phyloP scores from a whole-genome alignment of 2,797 vertebrate species.

The Amblyopsis hoosieri region DNA sequence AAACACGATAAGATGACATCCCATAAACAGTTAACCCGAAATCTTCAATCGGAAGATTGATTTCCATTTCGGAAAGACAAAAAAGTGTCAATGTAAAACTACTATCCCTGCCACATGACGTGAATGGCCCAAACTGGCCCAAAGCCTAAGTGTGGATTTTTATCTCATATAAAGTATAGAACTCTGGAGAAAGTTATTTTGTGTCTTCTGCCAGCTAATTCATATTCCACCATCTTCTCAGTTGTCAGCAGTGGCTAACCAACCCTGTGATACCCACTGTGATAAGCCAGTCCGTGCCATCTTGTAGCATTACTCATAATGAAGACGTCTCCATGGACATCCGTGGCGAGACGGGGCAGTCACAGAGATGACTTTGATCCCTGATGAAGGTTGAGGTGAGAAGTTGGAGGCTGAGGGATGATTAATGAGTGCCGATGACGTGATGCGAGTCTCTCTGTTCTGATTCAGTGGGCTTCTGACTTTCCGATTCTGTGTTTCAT shows the following conservation, averaged over 20 bases:
- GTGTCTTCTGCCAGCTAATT: constrained; percentile 41
- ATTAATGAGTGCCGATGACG: constrained; percentile 50
- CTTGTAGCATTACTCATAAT: constrained; percentile 51
- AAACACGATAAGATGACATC: too few relatives aligned
- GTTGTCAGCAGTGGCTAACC: constrained; percentile 59
- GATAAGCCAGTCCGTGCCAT: constrained; percentile 44
- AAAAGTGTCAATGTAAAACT: too few relatives aligned
- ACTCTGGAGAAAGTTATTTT: constrained; percentile 11
- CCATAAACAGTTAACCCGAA: too few relatives aligned
- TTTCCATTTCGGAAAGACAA: too few relatives aligned
- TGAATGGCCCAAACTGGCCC: constrained; percentile 26
- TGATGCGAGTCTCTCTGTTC: constrained; percentile 50
- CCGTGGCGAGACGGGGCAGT: constrained; percentile 31
- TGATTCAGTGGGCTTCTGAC: constrained; percentile 61
- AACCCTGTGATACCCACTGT: constrained; percentile 45
- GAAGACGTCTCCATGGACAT: constrained; percentile 50
- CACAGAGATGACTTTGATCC: constrained; percentile 56
- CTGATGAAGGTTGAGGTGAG: constrained; percentile 51
- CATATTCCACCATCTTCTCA: constrained; percentile 38
- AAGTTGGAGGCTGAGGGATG: constrained; percentile 36
- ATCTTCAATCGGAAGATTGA: too few relatives aligned
- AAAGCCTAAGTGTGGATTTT: constrained; percentile 26
- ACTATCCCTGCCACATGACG: constrained; percentile 33
- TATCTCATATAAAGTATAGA: constrained; percentile 14
- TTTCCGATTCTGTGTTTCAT: constrained; percentile 38